A percentile compares a stretch with the other conserved stretches of the same genome.
These are phyloP conservation scores for Drosophila kambysellisi DNA, from an alignment of 2,888 invertebrate species.

Conservation along the genomic window DNA sequence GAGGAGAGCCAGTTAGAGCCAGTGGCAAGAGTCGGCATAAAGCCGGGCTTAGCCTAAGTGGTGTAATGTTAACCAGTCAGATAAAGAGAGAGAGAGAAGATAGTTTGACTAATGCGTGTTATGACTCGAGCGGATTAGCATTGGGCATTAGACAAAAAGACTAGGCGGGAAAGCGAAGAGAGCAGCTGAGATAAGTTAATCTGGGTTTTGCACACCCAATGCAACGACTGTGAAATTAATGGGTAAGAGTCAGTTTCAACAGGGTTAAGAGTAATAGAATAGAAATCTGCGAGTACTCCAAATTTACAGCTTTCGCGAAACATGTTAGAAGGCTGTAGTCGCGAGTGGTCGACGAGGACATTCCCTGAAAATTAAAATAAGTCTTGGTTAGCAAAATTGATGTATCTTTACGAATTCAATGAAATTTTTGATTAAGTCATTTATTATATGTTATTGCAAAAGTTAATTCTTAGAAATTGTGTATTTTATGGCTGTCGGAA, in stretches of 20 bases:
- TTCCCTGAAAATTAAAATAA: background rate
- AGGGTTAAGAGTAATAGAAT: background rate
- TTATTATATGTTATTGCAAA: background rate
- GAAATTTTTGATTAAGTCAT: background rate
- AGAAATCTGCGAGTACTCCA: background rate
- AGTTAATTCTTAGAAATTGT: background rate
- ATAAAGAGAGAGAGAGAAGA: slow-evolving; percentile 14
- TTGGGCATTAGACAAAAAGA: slow-evolving; percentile 31
- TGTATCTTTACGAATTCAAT: background rate
- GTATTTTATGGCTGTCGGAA: background rate
- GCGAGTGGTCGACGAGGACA: background rate
- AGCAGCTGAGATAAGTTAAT: slow-evolving; percentile 16
- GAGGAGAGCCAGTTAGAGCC: slow-evolving; percentile 35
- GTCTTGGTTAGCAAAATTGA: background rate
- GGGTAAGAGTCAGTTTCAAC: background rate
- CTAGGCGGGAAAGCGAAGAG: slow-evolving; percentile 19
- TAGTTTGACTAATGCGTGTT: slow-evolving; percentile 57
- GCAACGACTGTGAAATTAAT: slow-evolving; percentile 1
- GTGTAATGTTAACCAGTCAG: slow-evolving; percentile 56
- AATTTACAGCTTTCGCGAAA: background rate
- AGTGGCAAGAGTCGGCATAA: slow-evolving; percentile 45
- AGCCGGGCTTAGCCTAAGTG: slow-evolving; percentile 69
- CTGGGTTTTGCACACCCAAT: background rate
- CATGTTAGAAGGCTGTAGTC: background rate
- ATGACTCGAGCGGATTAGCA: slow-evolving; percentile 58